Conservation (phyloP, 2,888 invertebrate genomes). For the Aporophyla lueneburgensis region DNA sequence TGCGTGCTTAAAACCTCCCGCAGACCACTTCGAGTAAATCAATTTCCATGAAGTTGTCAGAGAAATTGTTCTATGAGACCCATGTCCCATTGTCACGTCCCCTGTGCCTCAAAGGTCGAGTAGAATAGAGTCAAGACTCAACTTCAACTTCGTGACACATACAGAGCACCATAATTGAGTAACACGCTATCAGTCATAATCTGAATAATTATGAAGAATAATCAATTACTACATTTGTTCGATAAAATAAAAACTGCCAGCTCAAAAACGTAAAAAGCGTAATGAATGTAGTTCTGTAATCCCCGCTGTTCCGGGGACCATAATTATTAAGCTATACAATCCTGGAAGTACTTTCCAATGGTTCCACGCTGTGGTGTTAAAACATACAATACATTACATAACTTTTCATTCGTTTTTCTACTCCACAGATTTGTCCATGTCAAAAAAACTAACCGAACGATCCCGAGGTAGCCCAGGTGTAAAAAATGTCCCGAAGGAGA, state of each 20-base stretch:
- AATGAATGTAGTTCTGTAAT: too few relatives aligned
- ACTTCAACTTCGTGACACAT: not conserved
- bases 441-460: slow-evolving; percentile 5
- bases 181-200: too few relatives aligned
- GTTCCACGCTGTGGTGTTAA: not conserved
- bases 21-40: too few relatives aligned
- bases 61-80: too few relatives aligned
- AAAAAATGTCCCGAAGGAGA: not conserved
- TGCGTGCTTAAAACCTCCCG: not conserved
- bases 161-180: not conserved
- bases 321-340: not conserved
- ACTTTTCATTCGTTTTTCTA: not conserved
- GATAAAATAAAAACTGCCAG: too few relatives aligned
- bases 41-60: too few relatives aligned
- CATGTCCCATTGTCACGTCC: too few relatives aligned
- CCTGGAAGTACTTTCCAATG: not conserved
- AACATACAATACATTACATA: not conserved
- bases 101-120: not conserved
- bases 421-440: slow-evolving; percentile 7
- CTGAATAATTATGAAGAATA: too few relatives aligned
- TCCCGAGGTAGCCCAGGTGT: not conserved
- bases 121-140: not conserved
- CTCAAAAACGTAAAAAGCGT: too few relatives aligned
- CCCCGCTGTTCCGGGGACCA: not conserved
- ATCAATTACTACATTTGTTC: too few relatives aligned